Conservation (phyloP, 2,888 invertebrate species). For the Megalurothrips usitatus region DNA sequence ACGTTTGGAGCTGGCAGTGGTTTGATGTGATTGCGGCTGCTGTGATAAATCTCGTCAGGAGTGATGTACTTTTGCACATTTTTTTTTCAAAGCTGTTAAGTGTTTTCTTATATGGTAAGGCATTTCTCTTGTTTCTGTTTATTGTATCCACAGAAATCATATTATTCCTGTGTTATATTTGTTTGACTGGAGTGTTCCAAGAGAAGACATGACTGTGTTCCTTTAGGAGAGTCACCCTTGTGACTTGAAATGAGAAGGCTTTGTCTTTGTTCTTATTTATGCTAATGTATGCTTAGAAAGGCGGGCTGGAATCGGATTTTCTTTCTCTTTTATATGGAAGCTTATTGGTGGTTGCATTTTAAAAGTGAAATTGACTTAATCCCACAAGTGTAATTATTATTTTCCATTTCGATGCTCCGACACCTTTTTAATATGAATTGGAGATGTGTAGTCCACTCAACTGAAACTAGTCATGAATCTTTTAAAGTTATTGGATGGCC, state of each 20-base stretch:
- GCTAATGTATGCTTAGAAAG: too few species aligned
- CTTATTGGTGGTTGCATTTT: background rate
- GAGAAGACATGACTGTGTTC: slow-evolving; percentile 15
- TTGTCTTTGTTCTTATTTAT: background rate
- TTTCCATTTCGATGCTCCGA: background rate
- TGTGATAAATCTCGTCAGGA: slow-evolving; percentile 9
- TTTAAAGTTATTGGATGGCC: background rate
- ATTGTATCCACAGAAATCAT: background rate
- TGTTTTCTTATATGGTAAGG: background rate
- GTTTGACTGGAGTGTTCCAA: background rate
- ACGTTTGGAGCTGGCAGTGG: background rate
- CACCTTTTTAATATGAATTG: background rate
- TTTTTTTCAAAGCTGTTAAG: background rate
- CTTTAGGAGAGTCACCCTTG: background rate
- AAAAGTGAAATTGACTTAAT: background rate
- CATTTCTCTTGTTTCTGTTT: slow-evolving; percentile 15
- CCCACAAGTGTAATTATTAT: background rate
- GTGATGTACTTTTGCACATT: slow-evolving; percentile 26
- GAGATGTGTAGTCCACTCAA: background rate
- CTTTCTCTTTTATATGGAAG: background rate
- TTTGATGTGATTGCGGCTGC: slow-evolving; percentile 13
- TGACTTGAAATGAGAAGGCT: background rate
- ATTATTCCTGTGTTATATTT: background rate
- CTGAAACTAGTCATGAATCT: slow-evolving; percentile 9
- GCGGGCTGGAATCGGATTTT: background rate